Percentiles rank a stretch among this genome's conserved stretches.
Conservation (phyloP, 2,113 vertebrate genomes). For the Neofelis nebulosa region DNA sequence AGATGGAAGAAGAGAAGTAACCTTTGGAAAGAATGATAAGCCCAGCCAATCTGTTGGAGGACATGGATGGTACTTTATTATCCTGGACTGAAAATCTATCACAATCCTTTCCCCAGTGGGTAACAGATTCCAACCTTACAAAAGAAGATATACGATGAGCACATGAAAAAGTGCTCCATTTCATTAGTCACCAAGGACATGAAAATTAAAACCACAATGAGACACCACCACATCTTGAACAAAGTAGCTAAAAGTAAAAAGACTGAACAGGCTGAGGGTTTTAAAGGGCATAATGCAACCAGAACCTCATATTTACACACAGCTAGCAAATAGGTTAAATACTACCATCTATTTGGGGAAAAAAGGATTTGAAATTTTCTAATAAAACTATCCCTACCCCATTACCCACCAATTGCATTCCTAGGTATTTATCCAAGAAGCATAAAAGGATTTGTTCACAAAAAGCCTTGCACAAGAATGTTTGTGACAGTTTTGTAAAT, state of each 20-base stretch:
- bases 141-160: neutral
- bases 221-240: neutral
- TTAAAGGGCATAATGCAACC: neutral
- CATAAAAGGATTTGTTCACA: neutral
- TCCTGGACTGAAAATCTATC: neutral
- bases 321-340: neutral
- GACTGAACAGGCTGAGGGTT: neutral
- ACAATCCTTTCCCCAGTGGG: neutral
- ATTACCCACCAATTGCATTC: neutral
- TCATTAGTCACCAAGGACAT: neutral
- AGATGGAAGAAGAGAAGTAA: neutral
- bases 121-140: neutral
- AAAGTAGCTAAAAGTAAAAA: neutral
- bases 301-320: neutral
- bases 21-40: neutral
- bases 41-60: neutral
- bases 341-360: too few relatives aligned
- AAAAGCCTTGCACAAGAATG: neutral
- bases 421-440: neutral
- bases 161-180: neutral
- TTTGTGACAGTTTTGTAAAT: neutral
- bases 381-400: neutral
- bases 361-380: neutral
- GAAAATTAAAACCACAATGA: neutral
- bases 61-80: neutral